Conservation (phyloP, 2,888 invertebrate species). For the Crepidodera aurea region DNA sequence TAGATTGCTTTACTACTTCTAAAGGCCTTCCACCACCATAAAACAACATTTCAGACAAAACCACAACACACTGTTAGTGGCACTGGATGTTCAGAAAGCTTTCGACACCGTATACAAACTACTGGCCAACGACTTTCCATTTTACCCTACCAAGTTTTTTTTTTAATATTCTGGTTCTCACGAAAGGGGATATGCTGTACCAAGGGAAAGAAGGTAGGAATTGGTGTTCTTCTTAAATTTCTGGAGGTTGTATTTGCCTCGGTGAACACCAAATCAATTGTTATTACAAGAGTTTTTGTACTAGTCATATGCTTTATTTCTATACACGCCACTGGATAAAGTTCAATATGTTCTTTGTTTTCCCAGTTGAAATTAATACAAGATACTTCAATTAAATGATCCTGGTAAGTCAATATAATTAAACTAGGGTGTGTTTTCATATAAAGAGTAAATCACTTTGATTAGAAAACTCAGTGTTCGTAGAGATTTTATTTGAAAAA, state of each 20-base stretch:
- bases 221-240: too few species aligned
- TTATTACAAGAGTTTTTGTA: neutral
- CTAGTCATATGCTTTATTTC: neutral
- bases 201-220: too few species aligned
- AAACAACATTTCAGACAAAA: too few species aligned
- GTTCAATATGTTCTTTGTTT: conserved; percentile 25
- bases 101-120: too few species aligned
- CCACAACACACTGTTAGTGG: too few species aligned
- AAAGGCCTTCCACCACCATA: too few species aligned
- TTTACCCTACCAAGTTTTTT: too few species aligned
- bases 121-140: too few species aligned
- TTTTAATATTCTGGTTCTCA: neutral
- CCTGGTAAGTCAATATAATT: conserved; percentile 8
- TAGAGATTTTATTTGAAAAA: neutral
- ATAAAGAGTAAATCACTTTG: conserved; percentile 2
- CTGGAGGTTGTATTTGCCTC: too few species aligned
- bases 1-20: too few species aligned
- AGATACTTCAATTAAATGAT: conserved; percentile 25
- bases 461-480: neutral
- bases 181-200: too few species aligned
- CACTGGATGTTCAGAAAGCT: too few species aligned
- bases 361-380: conserved; percentile 18
- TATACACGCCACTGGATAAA: neutral
- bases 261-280: neutral
- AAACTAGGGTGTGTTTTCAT: neutral